Evolutionary conservation across 2,113 vertebrate genomes (phyloP).

Genomic region (Syngnathoides biaculeatus): DNA sequence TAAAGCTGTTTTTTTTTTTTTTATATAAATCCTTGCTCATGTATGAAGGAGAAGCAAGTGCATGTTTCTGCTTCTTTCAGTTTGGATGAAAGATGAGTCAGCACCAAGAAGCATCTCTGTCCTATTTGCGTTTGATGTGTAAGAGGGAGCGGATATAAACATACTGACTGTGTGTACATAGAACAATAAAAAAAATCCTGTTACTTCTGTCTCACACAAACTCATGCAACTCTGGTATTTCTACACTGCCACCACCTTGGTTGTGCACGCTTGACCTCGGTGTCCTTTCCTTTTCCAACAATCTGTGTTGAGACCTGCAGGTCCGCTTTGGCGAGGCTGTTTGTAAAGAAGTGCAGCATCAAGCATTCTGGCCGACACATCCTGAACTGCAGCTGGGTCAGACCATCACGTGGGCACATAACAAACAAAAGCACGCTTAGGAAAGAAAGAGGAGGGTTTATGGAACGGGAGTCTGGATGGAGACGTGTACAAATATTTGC

Average conservation of each 20-base stretch:
- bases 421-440: slow-evolving; percentile 16
- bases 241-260: background rate
- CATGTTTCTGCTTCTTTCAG: slow-evolving; percentile 18
- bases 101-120: slow-evolving; percentile 22
- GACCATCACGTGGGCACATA: slow-evolving; percentile 14
- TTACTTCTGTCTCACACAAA: slow-evolving; percentile 5
- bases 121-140: slow-evolving; percentile 23
- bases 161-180: background rate
- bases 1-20: slow-evolving; percentile 16
- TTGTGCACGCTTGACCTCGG: slow-evolving; percentile 26
- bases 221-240: background rate
- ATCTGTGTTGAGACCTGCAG: slow-evolving; percentile 47
- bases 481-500: slow-evolving; percentile 24
- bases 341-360: slow-evolving; percentile 67
- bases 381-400: slow-evolving; percentile 28
- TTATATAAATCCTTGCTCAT: background rate
- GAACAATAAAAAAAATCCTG: background rate
- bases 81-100: slow-evolving; percentile 23
- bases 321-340: slow-evolving; percentile 28
- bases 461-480: slow-evolving; percentile 1
- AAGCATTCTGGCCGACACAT: slow-evolving; percentile 55
- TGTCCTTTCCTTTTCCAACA: slow-evolving; percentile 47
- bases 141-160: slow-evolving; percentile 20
- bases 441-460: slow-evolving; percentile 21
- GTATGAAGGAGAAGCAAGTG: slow-evolving; percentile 4